phyloP scores from a whole-genome alignment of 2,113 vertebrate genomes.

The Casuarius casuarius region DNA sequence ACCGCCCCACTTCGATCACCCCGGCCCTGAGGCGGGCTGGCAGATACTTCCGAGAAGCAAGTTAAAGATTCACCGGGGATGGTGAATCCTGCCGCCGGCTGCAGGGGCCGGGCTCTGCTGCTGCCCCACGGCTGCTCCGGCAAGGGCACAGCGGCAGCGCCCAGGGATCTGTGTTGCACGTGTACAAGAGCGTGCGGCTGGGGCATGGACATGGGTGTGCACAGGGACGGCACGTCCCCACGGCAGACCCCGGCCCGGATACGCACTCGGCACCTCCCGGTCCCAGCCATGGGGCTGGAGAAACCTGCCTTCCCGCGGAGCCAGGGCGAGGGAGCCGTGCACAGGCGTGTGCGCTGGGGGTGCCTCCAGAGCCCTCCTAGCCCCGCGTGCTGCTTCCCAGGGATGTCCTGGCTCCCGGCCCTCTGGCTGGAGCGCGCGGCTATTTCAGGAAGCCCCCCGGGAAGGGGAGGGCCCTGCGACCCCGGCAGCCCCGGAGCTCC shows the following conservation, averaged over 20 bases:
- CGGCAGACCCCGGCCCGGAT: background rate
- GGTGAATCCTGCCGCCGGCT: no score
- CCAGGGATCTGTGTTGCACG: accelerated
- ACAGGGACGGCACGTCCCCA: background rate
- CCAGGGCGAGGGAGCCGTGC: accelerated
- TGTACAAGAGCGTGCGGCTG: background rate
- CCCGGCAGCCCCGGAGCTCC: background rate
- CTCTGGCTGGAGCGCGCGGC: conserved; percentile 59
- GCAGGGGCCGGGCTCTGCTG: background rate
- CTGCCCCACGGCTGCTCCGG: background rate
- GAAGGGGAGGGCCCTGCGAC: background rate
- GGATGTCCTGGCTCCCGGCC: conserved; percentile 62
- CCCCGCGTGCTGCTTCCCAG: conserved; percentile 53
- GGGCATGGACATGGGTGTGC: background rate
- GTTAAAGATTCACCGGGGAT: conserved; percentile 14
- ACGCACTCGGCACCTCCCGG: background rate
- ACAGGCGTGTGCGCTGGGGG: background rate
- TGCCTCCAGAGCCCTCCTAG: background rate
- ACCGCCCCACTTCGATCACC: background rate
- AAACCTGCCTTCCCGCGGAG: background rate
- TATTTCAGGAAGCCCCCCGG: conserved; percentile 68
- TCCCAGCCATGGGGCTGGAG: background rate
- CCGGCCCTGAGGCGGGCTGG: background rate
- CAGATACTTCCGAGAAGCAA: background rate
- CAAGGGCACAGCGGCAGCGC: background rate